A percentile compares a stretch with the other conserved stretches of the same genome.
phyloP scores from a whole-genome alignment of 64 coral and sea anemone species.

The Montipora capricornis region DNA sequence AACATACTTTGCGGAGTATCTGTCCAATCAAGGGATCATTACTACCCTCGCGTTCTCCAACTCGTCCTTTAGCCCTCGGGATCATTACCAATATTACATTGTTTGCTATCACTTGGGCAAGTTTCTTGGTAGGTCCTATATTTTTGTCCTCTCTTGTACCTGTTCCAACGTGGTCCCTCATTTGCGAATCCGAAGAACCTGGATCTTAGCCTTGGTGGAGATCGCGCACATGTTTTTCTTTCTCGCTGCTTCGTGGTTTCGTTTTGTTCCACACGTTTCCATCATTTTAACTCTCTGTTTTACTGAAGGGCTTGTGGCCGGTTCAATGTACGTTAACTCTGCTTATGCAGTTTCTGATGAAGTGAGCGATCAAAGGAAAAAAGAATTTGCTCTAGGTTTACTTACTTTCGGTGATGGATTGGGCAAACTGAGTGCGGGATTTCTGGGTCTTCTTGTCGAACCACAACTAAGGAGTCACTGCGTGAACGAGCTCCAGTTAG shows the following conservation, averaged over 20 bases:
- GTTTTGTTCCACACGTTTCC: slow-evolving; percentile 57
- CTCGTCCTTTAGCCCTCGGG: slow-evolving; percentile 53
- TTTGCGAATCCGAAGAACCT: slow-evolving; percentile 40
- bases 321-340: slow-evolving; percentile 61
- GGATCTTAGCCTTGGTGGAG: slow-evolving; percentile 57
- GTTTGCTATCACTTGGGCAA: slow-evolving; percentile 60
- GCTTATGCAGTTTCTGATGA: slow-evolving; percentile 39
- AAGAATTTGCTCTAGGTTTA: slow-evolving; percentile 38
- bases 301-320: slow-evolving; percentile 40
- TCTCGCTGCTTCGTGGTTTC: slow-evolving; percentile 45
- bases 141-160: slow-evolving; percentile 46
- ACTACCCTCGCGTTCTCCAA: slow-evolving; percentile 57
- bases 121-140: slow-evolving; percentile 68
- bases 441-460: slow-evolving; percentile 51
- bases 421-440: slow-evolving; percentile 13
- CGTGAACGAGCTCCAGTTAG: slow-evolving; percentile 12
- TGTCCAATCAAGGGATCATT: slow-evolving; percentile 49
- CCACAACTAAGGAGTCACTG: slow-evolving; percentile 40
- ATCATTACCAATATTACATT: slow-evolving; percentile 80
- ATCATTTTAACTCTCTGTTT: slow-evolving; percentile 50
- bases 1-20: slow-evolving; percentile 66
- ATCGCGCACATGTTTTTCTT: slow-evolving; percentile 54
- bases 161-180: slow-evolving; percentile 42
- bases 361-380: slow-evolving; percentile 23
- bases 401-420: background rate